phyloP scores from a whole-genome alignment of 1,140 invertebrate genomes.

The Holcopasites calliopsidis region DNA sequence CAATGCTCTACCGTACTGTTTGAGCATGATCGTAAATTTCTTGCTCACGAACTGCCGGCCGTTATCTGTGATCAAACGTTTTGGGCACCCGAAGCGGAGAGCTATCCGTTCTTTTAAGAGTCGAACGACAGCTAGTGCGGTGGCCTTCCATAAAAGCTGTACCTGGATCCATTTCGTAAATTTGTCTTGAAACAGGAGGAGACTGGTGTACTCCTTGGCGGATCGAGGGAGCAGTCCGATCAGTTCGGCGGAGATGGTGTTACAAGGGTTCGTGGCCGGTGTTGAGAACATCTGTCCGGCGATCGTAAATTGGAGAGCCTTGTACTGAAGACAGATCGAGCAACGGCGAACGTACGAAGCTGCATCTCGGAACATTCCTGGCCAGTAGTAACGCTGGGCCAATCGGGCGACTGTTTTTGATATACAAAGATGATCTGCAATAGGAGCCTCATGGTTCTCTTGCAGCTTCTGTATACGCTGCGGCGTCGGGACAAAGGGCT shows the following conservation, averaged over 20 bases:
- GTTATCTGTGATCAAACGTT: not conserved
- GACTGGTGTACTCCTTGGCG: not conserved
- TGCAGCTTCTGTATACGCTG: accelerated
- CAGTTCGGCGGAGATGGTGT: not conserved
- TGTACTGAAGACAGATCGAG: not conserved
- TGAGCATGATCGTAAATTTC: not conserved
- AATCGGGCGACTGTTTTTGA: not conserved
- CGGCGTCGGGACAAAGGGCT: not conserved
- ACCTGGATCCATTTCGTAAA: not conserved
- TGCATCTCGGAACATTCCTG: not conserved
- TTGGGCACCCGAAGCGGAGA: not conserved
- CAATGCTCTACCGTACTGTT: not conserved
- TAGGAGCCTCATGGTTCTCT: not conserved
- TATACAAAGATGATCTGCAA: not conserved
- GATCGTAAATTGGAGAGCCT: not conserved
- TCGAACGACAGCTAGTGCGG: not conserved
- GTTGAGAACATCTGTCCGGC: not conserved
- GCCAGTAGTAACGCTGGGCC: not conserved
- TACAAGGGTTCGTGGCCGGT: not conserved
- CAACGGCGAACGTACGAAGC: not conserved
- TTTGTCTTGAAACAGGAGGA: not conserved
- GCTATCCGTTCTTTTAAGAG: not conserved
- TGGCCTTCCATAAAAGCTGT: not conserved
- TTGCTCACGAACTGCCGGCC: not conserved
- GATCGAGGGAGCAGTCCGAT: not conserved